Evolutionary conservation across 2,113 vertebrate species (phyloP), one percentile per base, ranked within the genome.

Genomic region (Perca schrenkii): DNA sequence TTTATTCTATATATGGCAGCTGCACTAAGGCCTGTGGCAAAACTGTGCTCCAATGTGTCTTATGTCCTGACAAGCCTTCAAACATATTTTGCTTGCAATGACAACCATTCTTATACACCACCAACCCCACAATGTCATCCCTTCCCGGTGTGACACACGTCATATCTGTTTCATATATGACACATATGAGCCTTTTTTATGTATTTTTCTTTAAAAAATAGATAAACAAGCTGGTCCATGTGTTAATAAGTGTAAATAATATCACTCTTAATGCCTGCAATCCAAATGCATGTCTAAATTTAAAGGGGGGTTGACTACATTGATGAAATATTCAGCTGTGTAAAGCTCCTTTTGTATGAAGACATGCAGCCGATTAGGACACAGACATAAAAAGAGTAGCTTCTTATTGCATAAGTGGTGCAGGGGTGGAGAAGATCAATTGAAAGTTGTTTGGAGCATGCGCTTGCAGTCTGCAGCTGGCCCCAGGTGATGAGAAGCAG

Each of bases 1-100:
- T 88, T 89, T 77, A 75, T 84, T 86, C 82, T 84, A 83, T 81
- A 86, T 88, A 50, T 11, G 46, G 86, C 78, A 88, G 83, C 75
- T 70, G 72, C 43, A 84, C 71, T 56, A 56, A 56, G 65, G 86
- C 89, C 84, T 31, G 66, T 73, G 63, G 88, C 61, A 71, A 87
- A 82, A 86, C 62, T 77, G 40, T 46, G 74, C 84, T 79, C 36
- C n/a, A 64, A 72, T 34, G 83, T 86, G 88, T 91, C 83, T 84
- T 50, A 46, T 77, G 74, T 72, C 47, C 80, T 80, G 86, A 90
- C 82, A 86, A 68, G 79, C 75, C 72, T 47, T 74, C 63, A 83
- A 71, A 83, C 71, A 85, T 85, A 19, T 61, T 74, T 74, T n/a
- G 15, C 62, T 50, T 49, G 49, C 65, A 64, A 67, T 72, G 88